phyloP scores from a whole-genome alignment of 2,113 vertebrate genomes.

The Dasyornis broadbenti region DNA sequence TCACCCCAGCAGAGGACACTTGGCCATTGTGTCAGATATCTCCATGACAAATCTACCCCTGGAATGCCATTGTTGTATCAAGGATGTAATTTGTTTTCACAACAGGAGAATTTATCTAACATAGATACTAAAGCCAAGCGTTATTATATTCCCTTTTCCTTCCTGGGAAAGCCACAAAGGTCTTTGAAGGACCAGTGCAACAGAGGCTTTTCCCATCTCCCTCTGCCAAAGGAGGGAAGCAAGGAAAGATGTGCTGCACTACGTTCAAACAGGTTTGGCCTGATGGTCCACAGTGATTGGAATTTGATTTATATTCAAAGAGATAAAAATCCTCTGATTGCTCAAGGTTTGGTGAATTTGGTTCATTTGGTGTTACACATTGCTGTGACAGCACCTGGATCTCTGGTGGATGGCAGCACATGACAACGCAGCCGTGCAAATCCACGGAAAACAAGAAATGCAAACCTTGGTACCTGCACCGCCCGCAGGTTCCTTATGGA shows the following conservation, averaged over 20 bases:
- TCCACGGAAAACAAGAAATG: neutral
- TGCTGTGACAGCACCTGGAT: neutral
- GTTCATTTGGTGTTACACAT: neutral
- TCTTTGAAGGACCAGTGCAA: neutral
- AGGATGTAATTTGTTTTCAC: neutral
- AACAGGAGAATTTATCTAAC: neutral
- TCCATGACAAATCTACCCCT: neutral
- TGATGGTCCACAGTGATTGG: neutral
- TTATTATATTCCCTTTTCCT: neutral
- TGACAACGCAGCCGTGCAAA: neutral
- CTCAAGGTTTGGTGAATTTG: neutral
- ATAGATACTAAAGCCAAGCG: neutral
- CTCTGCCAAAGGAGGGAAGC: neutral
- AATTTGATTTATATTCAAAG: neutral
- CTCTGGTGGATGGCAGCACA: neutral
- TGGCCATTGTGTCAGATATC: neutral
- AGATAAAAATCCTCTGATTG: neutral
- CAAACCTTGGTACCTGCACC: neutral
- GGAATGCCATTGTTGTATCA: neutral
- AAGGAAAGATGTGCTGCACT: neutral
- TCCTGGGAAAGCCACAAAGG: neutral
- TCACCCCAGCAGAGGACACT: neutral
- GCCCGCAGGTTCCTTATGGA: accelerated
- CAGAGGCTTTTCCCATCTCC: neutral
- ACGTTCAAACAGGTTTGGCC: neutral